Evolutionary conservation across 2,113 vertebrate genomes (phyloP).

Genomic region (Ailurus styani): DNA sequence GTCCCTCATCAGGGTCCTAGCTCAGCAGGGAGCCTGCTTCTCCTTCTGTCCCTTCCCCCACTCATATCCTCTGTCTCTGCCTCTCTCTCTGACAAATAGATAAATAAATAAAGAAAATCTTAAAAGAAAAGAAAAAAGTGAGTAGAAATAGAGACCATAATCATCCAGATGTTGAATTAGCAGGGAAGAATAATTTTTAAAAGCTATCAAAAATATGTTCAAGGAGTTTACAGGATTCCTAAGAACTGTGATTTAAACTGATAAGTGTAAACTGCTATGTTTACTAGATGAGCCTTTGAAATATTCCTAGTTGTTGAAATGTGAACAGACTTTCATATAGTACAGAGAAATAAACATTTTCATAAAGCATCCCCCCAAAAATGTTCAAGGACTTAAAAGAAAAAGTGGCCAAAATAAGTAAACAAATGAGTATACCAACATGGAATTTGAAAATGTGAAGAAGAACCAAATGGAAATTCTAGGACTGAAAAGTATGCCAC

Average conservation of each 20-base stretch:
- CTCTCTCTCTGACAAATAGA: no score
- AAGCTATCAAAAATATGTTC: neutral
- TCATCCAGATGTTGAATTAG: neutral
- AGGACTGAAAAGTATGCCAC: neutral
- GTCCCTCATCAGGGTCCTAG: no score
- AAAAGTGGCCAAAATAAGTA: neutral
- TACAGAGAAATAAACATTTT: slow-evolving; percentile 25
- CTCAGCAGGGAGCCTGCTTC: no score
- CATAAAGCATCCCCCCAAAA: neutral
- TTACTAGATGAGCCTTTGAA: neutral
- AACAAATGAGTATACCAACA: neutral
- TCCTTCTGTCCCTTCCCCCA: no score
- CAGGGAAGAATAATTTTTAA: neutral
- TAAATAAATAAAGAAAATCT: no score
- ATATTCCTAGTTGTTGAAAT: neutral
- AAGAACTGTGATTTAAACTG: no score
- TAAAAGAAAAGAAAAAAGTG: neutral
- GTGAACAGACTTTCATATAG: neutral
- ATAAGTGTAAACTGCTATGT: neutral
- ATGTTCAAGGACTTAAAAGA: neutral
- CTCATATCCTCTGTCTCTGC: no score
- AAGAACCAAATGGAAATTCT: neutral
- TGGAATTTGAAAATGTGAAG: neutral
- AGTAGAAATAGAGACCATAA: neutral
- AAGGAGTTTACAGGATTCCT: no score